phyloP scores from a whole-genome alignment of 2,113 vertebrate species.

The Bufo bufo region DNA sequence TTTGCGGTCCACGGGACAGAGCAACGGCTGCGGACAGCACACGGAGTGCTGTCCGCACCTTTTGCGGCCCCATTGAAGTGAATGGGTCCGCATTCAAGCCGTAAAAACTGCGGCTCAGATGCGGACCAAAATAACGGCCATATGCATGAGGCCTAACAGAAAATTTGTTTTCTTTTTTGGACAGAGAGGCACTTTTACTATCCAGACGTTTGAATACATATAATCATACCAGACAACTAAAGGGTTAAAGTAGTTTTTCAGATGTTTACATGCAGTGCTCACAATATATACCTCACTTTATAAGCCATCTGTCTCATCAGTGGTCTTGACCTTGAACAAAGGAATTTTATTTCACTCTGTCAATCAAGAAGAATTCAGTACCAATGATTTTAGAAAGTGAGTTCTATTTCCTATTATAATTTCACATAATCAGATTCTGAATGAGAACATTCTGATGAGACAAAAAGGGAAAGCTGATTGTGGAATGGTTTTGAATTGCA shows the following conservation, averaged over 20 bases:
- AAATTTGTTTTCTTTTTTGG: background rate
- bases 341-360: conserved; percentile 2
- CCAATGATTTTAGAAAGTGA: conserved; percentile 18
- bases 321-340: conserved; percentile 19
- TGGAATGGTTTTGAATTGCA: conserved; percentile 30
- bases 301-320: background rate
- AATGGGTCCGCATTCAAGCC: too few species aligned
- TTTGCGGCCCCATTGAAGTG: too few species aligned
- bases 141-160: background rate
- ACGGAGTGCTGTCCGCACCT: too few species aligned
- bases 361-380: conserved; percentile 1
- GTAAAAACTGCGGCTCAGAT: too few species aligned
- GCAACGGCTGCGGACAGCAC: too few species aligned
- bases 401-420: conserved; percentile 37
- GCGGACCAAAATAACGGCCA: too few species aligned
- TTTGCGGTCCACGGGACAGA: too few species aligned
- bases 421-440: conserved; percentile 39
- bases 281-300: background rate
- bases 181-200: background rate
- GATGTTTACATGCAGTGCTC: background rate
- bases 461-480: conserved; percentile 20
- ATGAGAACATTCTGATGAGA: conserved; percentile 41
- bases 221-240: background rate
- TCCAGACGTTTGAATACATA: background rate
- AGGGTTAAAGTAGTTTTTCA: background rate